phyloP scores from a whole-genome alignment of 2,888 invertebrate genomes.

The Chirona hameri region DNA sequence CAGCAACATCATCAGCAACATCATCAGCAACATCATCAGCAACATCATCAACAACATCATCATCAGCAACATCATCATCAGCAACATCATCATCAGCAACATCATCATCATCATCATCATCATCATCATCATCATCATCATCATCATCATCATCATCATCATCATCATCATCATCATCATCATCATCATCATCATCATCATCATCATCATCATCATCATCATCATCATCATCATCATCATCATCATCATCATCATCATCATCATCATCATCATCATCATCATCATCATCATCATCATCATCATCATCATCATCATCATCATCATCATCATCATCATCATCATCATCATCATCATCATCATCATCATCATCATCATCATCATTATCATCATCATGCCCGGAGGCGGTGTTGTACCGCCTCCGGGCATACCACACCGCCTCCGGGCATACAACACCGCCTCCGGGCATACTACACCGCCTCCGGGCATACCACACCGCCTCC shows the following conservation, averaged over 20 bases:
- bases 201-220: slow-evolving; percentile 32
- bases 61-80: too few species aligned
- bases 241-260: slow-evolving; percentile 22
- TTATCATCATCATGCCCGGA: slow-evolving; percentile 30
- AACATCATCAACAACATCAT: too few species aligned
- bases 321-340: slow-evolving; percentile 32
- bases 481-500: too few species aligned
- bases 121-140: slow-evolving; percentile 30
- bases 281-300: slow-evolving; percentile 26
- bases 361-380: slow-evolving; percentile 28
- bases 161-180: slow-evolving; percentile 30
- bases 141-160: slow-evolving; percentile 30
- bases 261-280: slow-evolving; percentile 27
- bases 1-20: too few species aligned
- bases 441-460: too few species aligned
- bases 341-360: slow-evolving; percentile 33
- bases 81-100: too few species aligned
- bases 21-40: too few species aligned
- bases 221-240: slow-evolving; percentile 25
- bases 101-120: too few species aligned
- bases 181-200: slow-evolving; percentile 29
- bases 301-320: slow-evolving; percentile 30
- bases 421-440: too few species aligned
- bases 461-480: too few species aligned
- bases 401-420: too few species aligned